phyloP scores from a whole-genome alignment of 2,797 vertebrate genomes.

The Gymnoscopelus microlampas region DNA sequence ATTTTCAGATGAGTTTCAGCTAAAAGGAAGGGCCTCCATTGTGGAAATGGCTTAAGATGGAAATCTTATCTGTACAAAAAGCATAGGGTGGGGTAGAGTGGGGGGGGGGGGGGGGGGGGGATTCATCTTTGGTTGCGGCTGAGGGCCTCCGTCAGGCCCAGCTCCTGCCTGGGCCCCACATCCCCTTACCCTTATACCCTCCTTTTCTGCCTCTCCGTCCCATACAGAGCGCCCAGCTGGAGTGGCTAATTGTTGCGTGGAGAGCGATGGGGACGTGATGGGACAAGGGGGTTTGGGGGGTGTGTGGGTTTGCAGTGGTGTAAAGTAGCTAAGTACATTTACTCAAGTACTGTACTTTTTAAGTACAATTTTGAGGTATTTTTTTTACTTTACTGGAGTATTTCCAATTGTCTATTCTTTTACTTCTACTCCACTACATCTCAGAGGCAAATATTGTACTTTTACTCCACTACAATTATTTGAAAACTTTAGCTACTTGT shows the following conservation, averaged over 20 bases:
- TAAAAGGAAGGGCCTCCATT: slow-evolving; percentile 64
- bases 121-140: slow-evolving; percentile 28
- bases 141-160: slow-evolving; percentile 19
- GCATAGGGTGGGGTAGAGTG: slow-evolving; percentile 10
- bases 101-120: not conserved
- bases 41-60: slow-evolving; percentile 59
- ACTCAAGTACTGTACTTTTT: no score
- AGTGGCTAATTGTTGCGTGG: slow-evolving; percentile 55
- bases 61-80: slow-evolving; percentile 42
- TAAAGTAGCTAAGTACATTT: no score
- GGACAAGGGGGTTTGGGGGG: not conserved
- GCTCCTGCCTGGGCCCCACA: not conserved
- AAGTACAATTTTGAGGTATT: no score
- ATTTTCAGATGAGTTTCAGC: slow-evolving; percentile 69
- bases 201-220: slow-evolving; percentile 11
- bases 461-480: no score
- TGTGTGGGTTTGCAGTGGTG: not conserved
- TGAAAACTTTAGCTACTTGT: no score
- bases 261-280: slow-evolving; percentile 33
- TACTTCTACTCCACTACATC: no score
- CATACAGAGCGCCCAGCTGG: slow-evolving; percentile 33
- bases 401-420: no score
- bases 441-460: no score
- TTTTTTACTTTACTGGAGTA: no score
- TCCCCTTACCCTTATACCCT: slow-evolving; percentile 24